Evolutionary conservation across 2,888 invertebrate species (phyloP).

Genomic region (Thysanoteuthis rhombus): DNA sequence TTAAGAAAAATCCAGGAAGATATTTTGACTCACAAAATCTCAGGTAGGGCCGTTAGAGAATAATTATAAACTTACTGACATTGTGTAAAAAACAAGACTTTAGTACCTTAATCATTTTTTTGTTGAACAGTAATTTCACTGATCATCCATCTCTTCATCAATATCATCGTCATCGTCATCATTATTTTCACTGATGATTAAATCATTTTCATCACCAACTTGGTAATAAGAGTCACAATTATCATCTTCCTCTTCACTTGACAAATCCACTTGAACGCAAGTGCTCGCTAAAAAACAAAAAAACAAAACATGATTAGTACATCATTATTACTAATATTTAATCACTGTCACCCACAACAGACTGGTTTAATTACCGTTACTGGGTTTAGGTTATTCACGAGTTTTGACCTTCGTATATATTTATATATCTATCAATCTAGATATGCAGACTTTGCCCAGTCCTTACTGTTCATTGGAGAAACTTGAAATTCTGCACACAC

Average conservation of each 20-base stretch:
- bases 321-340: too few species aligned
- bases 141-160: background rate
- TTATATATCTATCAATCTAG: too few species aligned
- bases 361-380: too few species aligned
- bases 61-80: background rate
- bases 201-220: background rate
- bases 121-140: background rate
- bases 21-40: too few species aligned
- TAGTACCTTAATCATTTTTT: background rate
- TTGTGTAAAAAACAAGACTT: background rate
- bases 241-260: background rate
- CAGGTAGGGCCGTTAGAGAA: too few species aligned
- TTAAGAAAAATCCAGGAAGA: too few species aligned
- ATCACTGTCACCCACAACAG: too few species aligned
- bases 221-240: background rate
- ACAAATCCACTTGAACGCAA: background rate
- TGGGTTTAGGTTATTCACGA: too few species aligned
- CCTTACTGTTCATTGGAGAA: too few species aligned
- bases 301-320: background rate
- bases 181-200: background rate
- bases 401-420: too few species aligned
- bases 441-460: too few species aligned
- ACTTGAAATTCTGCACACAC: too few species aligned
- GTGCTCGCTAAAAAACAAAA: background rate
- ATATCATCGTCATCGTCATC: background rate